phyloP scores from a whole-genome alignment of 2,797 vertebrate genomes.

The Alca torda region DNA sequence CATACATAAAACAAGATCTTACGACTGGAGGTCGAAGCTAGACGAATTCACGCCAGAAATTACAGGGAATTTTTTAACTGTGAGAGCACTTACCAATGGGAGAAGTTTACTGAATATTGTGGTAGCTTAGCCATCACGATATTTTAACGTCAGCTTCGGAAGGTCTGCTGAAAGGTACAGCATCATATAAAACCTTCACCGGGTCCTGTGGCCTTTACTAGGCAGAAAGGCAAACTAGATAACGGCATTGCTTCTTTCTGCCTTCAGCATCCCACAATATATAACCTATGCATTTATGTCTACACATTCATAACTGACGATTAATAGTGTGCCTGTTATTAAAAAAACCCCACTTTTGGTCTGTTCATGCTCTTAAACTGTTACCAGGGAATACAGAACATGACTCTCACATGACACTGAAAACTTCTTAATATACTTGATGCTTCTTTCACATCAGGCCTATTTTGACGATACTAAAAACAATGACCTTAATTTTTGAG shows the following conservation, averaged over 20 bases:
- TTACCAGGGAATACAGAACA: background rate
- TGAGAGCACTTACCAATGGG: background rate
- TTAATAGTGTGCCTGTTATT: background rate
- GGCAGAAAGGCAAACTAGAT: background rate
- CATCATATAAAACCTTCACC: background rate
- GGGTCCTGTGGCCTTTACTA: background rate
- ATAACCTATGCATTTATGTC: background rate
- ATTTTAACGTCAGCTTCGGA: background rate
- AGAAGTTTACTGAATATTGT: background rate
- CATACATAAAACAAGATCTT: background rate
- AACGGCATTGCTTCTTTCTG: background rate
- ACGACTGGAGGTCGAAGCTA: background rate
- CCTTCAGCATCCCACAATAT: background rate
- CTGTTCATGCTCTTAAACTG: background rate
- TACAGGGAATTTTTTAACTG: background rate
- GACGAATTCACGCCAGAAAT: constrained; percentile 22
- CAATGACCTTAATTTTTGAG: background rate
- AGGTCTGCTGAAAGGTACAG: background rate
- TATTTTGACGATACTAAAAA: background rate
- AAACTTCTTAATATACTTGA: background rate
- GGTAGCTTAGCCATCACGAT: accelerated
- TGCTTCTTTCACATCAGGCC: background rate
- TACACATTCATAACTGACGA: background rate
- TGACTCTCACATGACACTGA: background rate
- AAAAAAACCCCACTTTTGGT: background rate